These are phyloP conservation scores for Gadopsis marmoratus DNA, from an alignment of 2,797 vertebrate species.

Conservation along the genomic window DNA sequence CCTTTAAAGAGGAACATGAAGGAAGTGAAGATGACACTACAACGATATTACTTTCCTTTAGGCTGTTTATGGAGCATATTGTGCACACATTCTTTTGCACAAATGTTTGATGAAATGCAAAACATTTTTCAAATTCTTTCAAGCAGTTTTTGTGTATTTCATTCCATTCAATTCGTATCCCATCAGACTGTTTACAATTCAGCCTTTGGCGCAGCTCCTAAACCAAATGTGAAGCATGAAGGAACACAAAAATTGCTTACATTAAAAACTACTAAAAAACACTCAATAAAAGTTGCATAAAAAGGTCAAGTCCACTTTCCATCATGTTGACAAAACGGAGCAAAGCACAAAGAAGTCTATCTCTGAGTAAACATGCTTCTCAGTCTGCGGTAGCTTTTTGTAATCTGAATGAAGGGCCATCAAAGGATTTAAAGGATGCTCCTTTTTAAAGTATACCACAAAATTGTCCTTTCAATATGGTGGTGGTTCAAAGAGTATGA, in stretches of 20 bases:
- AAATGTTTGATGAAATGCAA: not conserved
- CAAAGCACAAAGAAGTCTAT: not conserved
- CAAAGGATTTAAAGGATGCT: not conserved
- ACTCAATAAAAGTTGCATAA: not conserved
- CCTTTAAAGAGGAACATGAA: not conserved
- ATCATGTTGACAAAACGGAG: not conserved
- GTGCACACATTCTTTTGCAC: not conserved
- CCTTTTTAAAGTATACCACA: not conserved
- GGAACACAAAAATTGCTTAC: not conserved
- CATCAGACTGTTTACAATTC: not conserved
- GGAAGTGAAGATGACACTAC: not conserved
- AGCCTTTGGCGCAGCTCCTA: not conserved
- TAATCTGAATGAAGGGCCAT: not conserved
- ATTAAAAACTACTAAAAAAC: not conserved
- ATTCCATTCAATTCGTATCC: not conserved
- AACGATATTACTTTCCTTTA: not conserved
- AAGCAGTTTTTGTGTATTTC: not conserved
- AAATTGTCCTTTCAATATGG: not conserved
- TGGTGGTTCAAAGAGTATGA: not conserved
- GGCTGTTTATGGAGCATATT: not conserved
- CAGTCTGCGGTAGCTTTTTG: not conserved
- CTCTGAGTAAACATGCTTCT: not conserved
- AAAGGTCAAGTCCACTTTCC: constrained; percentile 3
- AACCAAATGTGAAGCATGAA: not conserved
- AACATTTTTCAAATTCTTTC: not conserved